phyloP scores from a whole-genome alignment of 2,888 invertebrate genomes.

The Chamaedrilus cognettii region DNA sequence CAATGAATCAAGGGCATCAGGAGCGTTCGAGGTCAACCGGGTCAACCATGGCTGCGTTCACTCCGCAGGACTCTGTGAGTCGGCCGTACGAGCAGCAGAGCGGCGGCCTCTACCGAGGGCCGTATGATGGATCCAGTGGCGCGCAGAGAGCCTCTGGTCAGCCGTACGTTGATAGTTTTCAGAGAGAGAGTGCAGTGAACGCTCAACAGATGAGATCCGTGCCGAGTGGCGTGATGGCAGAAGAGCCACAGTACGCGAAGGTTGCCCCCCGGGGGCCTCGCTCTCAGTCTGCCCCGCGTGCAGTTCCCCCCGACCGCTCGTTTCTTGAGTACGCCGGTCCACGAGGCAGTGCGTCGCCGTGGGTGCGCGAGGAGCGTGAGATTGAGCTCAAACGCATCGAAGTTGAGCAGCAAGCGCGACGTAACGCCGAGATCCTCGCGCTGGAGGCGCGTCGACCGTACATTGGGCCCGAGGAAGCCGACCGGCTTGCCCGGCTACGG shows the following conservation, averaged over 20 bases:
- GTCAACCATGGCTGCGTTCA: no score
- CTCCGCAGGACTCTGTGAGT: no score
- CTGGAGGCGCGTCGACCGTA: slow-evolving; percentile 67
- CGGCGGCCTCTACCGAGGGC: no score
- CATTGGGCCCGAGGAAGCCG: slow-evolving; percentile 47
- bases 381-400: slow-evolving; percentile 22
- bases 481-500: slow-evolving; percentile 64
- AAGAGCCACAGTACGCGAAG: not conserved
- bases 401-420: slow-evolving; percentile 26
- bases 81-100: no score
- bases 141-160: no score
- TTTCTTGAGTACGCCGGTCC: not conserved
- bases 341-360: slow-evolving; percentile 65
- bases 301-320: not conserved
- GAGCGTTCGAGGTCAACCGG: no score
- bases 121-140: no score
- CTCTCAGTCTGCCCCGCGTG: not conserved
- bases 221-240: not conserved
- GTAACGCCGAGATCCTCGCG: slow-evolving; percentile 62
- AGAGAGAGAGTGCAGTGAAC: no score
- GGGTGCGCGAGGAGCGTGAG: slow-evolving; percentile 69
- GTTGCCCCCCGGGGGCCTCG: not conserved
- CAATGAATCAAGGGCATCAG: no score
- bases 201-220: no score
- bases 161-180: no score